phyloP scores from a whole-genome alignment of 2,797 vertebrate species.

The Urocyon cinereoargenteus region DNA sequence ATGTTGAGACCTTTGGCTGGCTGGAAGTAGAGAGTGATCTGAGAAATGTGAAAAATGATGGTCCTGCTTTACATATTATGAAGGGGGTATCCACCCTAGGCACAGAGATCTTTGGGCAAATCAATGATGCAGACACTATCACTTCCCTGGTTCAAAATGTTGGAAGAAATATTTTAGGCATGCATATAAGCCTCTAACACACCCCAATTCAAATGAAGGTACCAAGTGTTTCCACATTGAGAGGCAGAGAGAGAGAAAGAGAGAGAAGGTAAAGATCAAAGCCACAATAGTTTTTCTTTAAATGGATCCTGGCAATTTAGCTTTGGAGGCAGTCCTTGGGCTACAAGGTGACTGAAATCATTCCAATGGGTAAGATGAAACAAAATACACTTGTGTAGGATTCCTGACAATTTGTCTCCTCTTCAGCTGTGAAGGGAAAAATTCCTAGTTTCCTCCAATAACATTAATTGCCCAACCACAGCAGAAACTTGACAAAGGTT shows the following conservation, averaged over 20 bases:
- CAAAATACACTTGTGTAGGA: constrained; percentile 57
- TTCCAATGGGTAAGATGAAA: constrained; percentile 60
- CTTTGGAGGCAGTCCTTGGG: constrained; percentile 9
- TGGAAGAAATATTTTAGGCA: background rate
- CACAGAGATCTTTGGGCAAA: background rate
- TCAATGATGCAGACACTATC: background rate
- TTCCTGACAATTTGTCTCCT: constrained; percentile 54
- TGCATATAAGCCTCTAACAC: background rate
- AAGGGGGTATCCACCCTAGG: background rate
- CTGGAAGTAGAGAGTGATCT: background rate
- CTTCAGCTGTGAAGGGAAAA: constrained; percentile 65
- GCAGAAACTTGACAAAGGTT: constrained; percentile 63
- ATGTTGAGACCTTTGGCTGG: background rate
- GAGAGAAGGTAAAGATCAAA: background rate
- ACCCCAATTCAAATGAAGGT: constrained; percentile 50
- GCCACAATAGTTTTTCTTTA: background rate
- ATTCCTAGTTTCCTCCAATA: constrained; percentile 71
- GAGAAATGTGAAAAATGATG: background rate
- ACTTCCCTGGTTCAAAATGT: background rate
- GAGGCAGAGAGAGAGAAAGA: background rate
- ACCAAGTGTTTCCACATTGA: background rate
- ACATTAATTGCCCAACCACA: constrained; percentile 68
- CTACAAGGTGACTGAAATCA: background rate
- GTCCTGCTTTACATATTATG: background rate
- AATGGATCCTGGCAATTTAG: background rate